phyloP scores from a whole-genome alignment of 2,888 invertebrate genomes.

The Timandra comae region DNA sequence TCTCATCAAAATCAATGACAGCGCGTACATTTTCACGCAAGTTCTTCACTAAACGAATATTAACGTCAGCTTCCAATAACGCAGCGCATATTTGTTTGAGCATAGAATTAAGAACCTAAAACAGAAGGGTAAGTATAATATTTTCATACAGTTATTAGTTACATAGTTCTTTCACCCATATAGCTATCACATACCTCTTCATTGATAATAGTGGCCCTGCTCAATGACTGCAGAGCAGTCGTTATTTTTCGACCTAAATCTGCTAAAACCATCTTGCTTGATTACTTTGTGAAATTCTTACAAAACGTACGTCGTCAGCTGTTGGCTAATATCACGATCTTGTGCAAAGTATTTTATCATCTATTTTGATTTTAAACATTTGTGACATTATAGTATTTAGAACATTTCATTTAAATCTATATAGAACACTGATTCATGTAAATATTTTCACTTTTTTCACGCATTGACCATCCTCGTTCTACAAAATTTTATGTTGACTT shows the following conservation, averaged over 20 bases:
- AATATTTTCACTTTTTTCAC: conserved; percentile 10
- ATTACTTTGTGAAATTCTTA: conserved; percentile 23
- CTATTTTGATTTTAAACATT: conserved; percentile 10
- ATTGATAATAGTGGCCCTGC: conserved; percentile 98
- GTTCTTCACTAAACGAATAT: conserved; percentile 96
- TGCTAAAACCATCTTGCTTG: conserved; percentile 97
- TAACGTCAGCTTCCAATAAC: conserved; percentile 97
- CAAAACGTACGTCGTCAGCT: conserved; percentile 33
- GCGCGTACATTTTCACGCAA: conserved; percentile 97
- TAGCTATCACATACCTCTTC: conserved; percentile 84
- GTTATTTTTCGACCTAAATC: conserved; percentile 99
- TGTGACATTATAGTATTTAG: conserved; percentile 29
- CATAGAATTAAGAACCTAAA: conserved; percentile 97
- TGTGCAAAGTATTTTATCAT: conserved; percentile 8
- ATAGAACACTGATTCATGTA: conserved; percentile 4
- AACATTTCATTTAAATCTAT: conserved; percentile 5
- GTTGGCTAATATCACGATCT: conserved; percentile 20
- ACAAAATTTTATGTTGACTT: conserved; percentile 13
- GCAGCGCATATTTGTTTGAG: conserved; percentile 99
- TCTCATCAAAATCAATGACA: conserved; percentile 99
- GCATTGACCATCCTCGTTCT: background rate
- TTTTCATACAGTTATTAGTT: no score
- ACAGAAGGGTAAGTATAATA: no score
- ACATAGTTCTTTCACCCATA: no score
- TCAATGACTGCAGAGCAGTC: conserved; percentile 96